Percentiles rank a stretch among this genome's conserved stretches.
These are phyloP conservation scores for Asobara japonica DNA, from an alignment of 1,140 invertebrate species.

Conservation along the genomic window DNA sequence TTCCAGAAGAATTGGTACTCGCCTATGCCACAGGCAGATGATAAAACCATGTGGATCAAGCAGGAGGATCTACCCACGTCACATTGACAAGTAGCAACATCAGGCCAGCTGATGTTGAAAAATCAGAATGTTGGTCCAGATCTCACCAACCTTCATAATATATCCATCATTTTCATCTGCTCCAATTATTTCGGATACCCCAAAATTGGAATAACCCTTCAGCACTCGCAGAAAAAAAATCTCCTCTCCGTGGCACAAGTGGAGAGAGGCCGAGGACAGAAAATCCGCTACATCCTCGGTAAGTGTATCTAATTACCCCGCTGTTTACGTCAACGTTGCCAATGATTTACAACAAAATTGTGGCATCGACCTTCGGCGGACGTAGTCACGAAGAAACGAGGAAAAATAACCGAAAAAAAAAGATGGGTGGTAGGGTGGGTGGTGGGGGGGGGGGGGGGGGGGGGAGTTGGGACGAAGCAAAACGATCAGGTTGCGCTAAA, in stretches of 20 bases:
- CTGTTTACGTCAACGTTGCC: constrained; percentile 66
- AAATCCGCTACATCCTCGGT: constrained; percentile 48
- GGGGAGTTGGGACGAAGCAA: background rate
- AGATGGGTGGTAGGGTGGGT: no score
- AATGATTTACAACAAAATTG: constrained; percentile 66
- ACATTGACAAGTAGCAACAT: no score
- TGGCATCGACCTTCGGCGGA: constrained; percentile 60
- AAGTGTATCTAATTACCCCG: constrained; percentile 66
- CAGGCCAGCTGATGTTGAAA: no score
- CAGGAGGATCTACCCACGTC: no score
- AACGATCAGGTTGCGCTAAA: constrained; percentile 47
- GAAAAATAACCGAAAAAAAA: background rate
- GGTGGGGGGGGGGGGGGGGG: no score
- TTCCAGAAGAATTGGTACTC: no score
- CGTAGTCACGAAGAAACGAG: constrained; percentile 13
- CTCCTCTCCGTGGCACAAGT: constrained; percentile 13
- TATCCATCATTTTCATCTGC: no score
- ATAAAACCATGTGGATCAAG: no score
- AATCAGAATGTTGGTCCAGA: no score
- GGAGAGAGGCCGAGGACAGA: constrained; percentile 44
- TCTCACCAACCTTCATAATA: no score
- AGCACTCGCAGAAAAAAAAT: background rate
- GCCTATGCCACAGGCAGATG: no score
- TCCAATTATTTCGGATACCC: background rate
- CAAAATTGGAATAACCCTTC: no score